Evolutionary conservation across 2,113 vertebrate species (phyloP).

Genomic region (Scomber japonicus): DNA sequence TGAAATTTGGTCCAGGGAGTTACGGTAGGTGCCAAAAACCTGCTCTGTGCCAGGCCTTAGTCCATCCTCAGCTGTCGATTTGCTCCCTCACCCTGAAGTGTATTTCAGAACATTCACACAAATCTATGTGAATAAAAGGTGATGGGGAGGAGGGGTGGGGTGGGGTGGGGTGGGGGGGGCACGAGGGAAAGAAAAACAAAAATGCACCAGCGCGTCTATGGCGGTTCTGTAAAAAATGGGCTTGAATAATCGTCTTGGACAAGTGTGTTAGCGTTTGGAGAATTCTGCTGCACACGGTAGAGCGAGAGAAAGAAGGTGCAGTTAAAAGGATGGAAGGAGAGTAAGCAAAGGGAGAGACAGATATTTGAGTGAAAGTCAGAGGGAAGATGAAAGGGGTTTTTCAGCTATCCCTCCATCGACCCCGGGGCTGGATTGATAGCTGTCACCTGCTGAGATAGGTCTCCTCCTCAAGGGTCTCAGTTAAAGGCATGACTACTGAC

Average conservation of each 20-base stretch:
- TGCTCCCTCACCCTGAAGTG: not conserved
- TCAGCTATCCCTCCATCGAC: constrained; percentile 47
- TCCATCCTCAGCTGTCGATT: constrained; percentile 28
- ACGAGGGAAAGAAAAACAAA: constrained; percentile 27
- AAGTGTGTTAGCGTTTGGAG: constrained; percentile 20
- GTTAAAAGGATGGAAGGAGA: constrained; percentile 26
- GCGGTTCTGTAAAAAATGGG: constrained; percentile 7
- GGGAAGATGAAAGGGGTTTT: constrained; percentile 58
- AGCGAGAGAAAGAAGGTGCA: constrained; percentile 1
- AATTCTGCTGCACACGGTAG: constrained; percentile 14
- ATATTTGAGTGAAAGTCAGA: constrained; percentile 48
- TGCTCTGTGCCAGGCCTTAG: constrained; percentile 5
- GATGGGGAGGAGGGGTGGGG: not conserved
- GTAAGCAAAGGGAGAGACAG: constrained; percentile 3
- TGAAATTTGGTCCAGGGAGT: constrained; percentile 44
- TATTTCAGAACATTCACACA: constrained; percentile 7
- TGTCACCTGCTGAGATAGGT: constrained; percentile 54
- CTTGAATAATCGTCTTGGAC: constrained; percentile 46
- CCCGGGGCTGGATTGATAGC: constrained; percentile 59
- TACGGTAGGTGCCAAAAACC: constrained; percentile 15
- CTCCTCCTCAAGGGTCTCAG: constrained; percentile 27
- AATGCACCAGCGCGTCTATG: not conserved
- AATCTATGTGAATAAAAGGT: constrained; percentile 11
- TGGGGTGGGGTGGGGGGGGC: too few species aligned
- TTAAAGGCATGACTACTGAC: constrained; percentile 47